Evolutionary conservation across 2,797 vertebrate genomes (phyloP), one percentile per base, ranked within the genome.

Genomic region (Helicolenus hilgendorfi): DNA sequence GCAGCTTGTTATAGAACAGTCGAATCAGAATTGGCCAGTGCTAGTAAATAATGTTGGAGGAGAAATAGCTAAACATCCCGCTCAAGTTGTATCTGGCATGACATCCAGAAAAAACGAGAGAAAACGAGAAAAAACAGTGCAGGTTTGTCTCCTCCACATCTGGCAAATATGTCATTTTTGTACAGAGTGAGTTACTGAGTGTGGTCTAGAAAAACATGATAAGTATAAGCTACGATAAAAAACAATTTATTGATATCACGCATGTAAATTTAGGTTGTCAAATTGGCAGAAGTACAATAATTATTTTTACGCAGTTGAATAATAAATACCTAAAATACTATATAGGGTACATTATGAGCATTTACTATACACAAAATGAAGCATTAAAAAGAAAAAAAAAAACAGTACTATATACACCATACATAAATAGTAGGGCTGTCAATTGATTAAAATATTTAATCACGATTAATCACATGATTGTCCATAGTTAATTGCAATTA

Each of bases 401-500:
- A 49, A 49, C 7, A 55, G 7, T 41, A 41, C 14, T 41, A 41
- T 41, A 41, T 1, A 0, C 2, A 41, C 38, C 38, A 41, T 41
- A 41, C 38, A 41, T 41, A 41, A 41, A 41, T 41, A 41, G 38
- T 41, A 7, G 38, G 38, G 5, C 38, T 41, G 38, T 41, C 38
- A 41, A 41, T 0, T 41, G 38, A 41, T 41, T 41, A 3, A 15
- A 41, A 41, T 41, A 41, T 41, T 0, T 41, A 41, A 41, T 41
- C 38, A 7, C 5, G 2, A 41, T 15, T 41, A 41, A 41, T 41
- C 38, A 41, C 38, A 41, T 41, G 14, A 41, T 41, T 41, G 38
- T 41, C 38, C 38, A 7, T 36, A 36, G 0, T 45, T 45, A 45
- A 45, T 18, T 2, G 0, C 0, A 6, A 41, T 15, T 41, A 18